Percentiles rank a stretch among this genome's conserved stretches.
These are phyloP conservation scores for Gallinago nigripennis DNA, from an alignment of 2,797 vertebrate species.

Conservation along the genomic window DNA sequence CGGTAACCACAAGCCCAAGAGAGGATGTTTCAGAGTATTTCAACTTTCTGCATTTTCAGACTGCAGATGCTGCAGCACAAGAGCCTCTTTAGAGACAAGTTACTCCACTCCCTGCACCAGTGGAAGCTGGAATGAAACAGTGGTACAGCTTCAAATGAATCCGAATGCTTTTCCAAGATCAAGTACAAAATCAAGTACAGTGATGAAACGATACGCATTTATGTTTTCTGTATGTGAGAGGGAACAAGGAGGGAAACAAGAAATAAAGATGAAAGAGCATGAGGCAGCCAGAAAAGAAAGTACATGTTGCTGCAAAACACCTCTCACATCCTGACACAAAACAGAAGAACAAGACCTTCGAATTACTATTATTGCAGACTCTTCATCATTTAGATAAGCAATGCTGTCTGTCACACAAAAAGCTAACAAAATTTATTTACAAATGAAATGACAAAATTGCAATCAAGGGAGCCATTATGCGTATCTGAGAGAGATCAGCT, in stretches of 20 bases:
- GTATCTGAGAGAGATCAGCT: background rate
- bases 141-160: background rate
- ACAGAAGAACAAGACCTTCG: background rate
- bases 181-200: background rate
- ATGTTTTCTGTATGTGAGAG: background rate
- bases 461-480: background rate
- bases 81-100: background rate
- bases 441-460: background rate
- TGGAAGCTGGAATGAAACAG: background rate
- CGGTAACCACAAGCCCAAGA: background rate
- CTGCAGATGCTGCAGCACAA: background rate
- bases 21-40: background rate
- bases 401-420: background rate
- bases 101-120: background rate
- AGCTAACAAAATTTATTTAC: background rate
- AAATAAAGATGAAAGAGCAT: background rate
- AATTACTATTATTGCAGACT: background rate
- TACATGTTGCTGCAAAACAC: background rate
- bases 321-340: background rate
- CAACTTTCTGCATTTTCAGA: background rate
- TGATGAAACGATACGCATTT: background rate
- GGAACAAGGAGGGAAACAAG: background rate
- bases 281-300: background rate
- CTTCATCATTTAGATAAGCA: background rate
- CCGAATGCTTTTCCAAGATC: background rate